These are phyloP conservation scores for Silurus aristotelis DNA, from an alignment of 2,797 vertebrate species.

Conservation along the genomic window DNA sequence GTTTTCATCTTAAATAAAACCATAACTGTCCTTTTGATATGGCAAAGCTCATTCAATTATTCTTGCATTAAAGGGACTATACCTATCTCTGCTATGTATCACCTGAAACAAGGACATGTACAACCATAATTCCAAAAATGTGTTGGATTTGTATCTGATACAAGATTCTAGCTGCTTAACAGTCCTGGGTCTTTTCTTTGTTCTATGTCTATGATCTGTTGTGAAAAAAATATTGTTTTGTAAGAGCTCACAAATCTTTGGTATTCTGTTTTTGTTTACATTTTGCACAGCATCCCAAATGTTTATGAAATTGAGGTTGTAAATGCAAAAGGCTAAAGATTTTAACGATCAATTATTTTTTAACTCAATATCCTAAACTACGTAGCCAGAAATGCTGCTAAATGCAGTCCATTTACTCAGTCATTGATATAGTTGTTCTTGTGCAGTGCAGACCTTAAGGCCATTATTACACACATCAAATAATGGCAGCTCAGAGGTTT, in stretches of 20 bases:
- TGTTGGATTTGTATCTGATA: no score
- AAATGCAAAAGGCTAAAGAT: not conserved
- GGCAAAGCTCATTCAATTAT: not conserved
- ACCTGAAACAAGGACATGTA: not conserved
- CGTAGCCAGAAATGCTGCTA: not conserved
- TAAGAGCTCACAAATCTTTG: no score
- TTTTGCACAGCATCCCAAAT: no score
- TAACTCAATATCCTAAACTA: not conserved
- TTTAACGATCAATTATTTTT: not conserved
- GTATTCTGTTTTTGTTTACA: no score
- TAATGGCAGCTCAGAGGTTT: not conserved
- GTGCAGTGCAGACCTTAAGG: not conserved
- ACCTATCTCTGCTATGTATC: not conserved
- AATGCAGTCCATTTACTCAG: not conserved
- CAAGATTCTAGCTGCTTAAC: no score
- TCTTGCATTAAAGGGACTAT: not conserved
- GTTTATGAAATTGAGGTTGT: no score
- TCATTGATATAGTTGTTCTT: not conserved
- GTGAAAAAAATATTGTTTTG: no score
- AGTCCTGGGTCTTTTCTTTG: no score
- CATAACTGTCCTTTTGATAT: not conserved
- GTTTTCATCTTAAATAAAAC: not conserved
- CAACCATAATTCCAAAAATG: no score
- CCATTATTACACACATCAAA: not conserved
- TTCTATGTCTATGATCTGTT: no score